Evolutionary conservation across 2,797 vertebrate genomes (phyloP).

Genomic region (Geotrypetes seraphini): DNA sequence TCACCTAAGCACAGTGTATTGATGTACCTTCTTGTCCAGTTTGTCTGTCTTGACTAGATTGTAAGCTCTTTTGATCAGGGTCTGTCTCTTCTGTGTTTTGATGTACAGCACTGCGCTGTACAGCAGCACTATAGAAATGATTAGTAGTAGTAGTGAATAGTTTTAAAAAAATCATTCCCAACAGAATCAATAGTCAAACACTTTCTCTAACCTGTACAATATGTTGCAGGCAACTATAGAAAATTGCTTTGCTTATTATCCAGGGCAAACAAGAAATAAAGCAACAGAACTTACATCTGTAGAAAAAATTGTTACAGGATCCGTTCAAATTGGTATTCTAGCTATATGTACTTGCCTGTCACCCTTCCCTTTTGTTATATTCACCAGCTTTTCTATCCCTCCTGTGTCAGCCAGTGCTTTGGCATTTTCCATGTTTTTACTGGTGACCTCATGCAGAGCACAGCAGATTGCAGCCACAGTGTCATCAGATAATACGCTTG

Average conservation of each 20-base stretch:
- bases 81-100: too few species aligned
- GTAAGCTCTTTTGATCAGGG: too few species aligned
- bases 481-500: constrained; percentile 80
- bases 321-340: not conserved
- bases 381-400: constrained; percentile 93
- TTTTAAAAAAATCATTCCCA: too few species aligned
- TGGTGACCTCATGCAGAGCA: constrained; percentile 92
- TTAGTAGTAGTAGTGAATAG: too few species aligned
- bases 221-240: not conserved
- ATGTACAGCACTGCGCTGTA: too few species aligned
- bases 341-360: constrained; percentile 71
- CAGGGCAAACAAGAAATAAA: not conserved
- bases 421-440: constrained; percentile 97
- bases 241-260: not conserved
- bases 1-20: too few species aligned
- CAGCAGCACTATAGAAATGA: too few species aligned
- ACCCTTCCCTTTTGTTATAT: constrained; percentile 89
- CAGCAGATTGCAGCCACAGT: constrained; percentile 92
- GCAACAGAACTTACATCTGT: not conserved
- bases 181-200: fast-evolving
- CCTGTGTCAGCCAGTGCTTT: constrained; percentile 89
- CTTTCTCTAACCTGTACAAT: not conserved
- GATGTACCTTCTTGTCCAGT: too few species aligned
- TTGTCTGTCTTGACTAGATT: too few species aligned
- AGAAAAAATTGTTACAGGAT: fast-evolving